Evolutionary conservation across 1,140 invertebrate genomes (phyloP), one percentile per base, ranked within the genome.

Genomic region (Drosophila rufa): DNA sequence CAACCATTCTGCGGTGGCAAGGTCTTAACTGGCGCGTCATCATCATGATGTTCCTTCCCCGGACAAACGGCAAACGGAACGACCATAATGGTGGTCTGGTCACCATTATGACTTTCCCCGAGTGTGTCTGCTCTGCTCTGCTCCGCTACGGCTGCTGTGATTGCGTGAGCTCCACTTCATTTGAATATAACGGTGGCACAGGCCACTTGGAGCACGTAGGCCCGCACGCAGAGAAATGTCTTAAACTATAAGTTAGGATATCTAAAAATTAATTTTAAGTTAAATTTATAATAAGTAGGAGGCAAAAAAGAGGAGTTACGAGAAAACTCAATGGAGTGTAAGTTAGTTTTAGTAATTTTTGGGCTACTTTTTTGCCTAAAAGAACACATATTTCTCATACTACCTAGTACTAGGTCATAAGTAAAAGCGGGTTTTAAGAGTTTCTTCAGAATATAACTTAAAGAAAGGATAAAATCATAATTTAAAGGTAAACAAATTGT

Each of bases 151-250:
- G 17, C 51, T 36, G 51, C 66, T 17, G 46, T 59, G 67, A 73
- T 73, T 60, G 53, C 69, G 69, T 68, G 68, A 71, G 67, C 67
- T 60, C 55, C 38, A 71, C 67, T 73, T 73, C 47, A 75, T 75
- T 75, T 75, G 69, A 75, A 75, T 75, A 75, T 75, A 75, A 75
- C 71, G 71, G 71, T 75, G 69, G 68, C 67, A 59, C 67, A 59
- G 68, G 67, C 46, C 45, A 57, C 45, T 71, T 50, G 67, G 36
- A 73, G 67, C 67, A 70, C 67, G 67, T 70, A 70, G 67, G 67
- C 67, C 61, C 67, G 68, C 67, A 70, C 67, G 14, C 40, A 38
- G 62, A 70, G 19, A 70, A 70, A 61, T 61, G 17, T 14, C 19
- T 22, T 22, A 22, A 22, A 22, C 19, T 22, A 22, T 22, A 22